Conservation (phyloP, 2,888 invertebrate species). For the Lasioglossum oenotherae region DNA sequence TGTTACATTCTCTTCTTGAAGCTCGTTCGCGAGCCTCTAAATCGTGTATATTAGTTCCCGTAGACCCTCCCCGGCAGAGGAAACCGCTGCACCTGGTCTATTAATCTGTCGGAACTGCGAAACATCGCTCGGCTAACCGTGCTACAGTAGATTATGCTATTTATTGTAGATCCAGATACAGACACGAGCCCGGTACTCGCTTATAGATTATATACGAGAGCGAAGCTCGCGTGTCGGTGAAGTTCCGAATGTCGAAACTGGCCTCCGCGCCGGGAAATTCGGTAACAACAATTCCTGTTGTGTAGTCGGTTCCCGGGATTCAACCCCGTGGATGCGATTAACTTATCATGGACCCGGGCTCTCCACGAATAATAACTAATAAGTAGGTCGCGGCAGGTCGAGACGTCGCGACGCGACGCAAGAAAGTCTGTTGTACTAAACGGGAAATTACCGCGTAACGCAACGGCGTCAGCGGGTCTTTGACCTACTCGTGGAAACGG, state of each 20-base stretch:
- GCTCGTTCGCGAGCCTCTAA: background rate
- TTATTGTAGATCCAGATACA: background rate
- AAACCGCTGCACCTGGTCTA: background rate
- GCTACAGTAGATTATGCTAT: slow-evolving; percentile 1
- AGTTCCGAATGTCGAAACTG: background rate
- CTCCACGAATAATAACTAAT: background rate
- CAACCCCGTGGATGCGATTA: background rate
- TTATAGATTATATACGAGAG: background rate
- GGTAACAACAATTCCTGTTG: slow-evolving; percentile 2
- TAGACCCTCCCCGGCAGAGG: background rate
- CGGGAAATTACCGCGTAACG: too few relatives aligned
- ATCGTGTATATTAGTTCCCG: background rate
- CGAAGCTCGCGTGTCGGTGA: background rate
- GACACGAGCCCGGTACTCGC: background rate
- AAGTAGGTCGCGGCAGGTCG: background rate
- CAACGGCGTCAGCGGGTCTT: background rate
- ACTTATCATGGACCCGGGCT: background rate
- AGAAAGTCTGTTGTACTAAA: background rate
- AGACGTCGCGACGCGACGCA: background rate
- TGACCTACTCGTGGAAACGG: background rate
- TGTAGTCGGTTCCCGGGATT: background rate
- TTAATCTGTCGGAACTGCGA: background rate
- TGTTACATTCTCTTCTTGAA: background rate
- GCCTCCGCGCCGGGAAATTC: background rate
- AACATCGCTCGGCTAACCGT: background rate